These are phyloP conservation scores for Brachionus rubens DNA, from an alignment of 1,140 invertebrate genomes.

Conservation along the genomic window DNA sequence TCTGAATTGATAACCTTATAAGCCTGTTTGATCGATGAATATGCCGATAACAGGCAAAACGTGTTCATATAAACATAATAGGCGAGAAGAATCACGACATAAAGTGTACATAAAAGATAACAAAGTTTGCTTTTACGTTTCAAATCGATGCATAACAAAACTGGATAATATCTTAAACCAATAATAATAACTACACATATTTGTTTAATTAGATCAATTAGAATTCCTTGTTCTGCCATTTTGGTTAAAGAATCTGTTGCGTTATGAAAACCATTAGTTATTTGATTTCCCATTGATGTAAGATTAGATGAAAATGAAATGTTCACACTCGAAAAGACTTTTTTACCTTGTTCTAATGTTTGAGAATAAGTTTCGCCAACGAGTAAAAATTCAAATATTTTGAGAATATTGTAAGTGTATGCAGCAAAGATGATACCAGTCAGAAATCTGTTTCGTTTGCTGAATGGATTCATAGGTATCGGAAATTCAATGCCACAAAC, in stretches of 20 bases:
- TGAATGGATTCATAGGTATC: conserved; percentile 41
- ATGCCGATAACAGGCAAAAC: conserved; percentile 41
- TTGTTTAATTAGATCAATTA: conserved; percentile 43
- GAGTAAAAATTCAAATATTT: conserved; percentile 38
- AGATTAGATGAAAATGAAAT: not conserved
- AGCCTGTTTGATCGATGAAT: not conserved
- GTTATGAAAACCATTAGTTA: not conserved
- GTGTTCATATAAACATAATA: conserved; percentile 45
- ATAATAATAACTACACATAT: conserved; percentile 43
- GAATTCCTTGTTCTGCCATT: conserved; percentile 5
- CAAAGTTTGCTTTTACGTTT: conserved; percentile 44
- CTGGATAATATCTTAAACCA: conserved; percentile 43
- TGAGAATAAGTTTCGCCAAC: not conserved
- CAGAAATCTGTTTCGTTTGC: conserved; percentile 41
- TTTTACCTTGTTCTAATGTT: not conserved
- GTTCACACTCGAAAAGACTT: not conserved
- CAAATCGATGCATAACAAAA: conserved; percentile 6
- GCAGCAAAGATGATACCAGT: conserved; percentile 35
- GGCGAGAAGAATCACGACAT: not conserved
- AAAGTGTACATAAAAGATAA: conserved; percentile 24
- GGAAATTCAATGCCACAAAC: conserved; percentile 28
- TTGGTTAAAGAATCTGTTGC: not conserved
- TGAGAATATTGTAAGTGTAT: conserved; percentile 40
- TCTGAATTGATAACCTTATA: not conserved
- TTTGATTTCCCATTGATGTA: not conserved